Evolutionary conservation across 2,888 invertebrate genomes (phyloP), one percentile per base, ranked within the genome.

Genomic region (Microplitis manilae): DNA sequence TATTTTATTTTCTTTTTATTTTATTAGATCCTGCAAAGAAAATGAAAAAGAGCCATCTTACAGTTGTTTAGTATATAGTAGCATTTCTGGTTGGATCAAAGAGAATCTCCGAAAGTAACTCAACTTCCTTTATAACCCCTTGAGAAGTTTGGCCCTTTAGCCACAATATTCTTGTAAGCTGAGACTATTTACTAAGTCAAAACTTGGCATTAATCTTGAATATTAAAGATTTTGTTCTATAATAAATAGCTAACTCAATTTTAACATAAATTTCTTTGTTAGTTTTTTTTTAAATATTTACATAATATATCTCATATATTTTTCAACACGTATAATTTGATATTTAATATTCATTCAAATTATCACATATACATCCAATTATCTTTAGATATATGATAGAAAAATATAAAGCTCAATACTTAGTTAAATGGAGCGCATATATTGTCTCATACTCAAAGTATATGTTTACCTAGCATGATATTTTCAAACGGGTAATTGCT

Each of bases 71-170:
- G 64, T 17, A 39, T 62, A 39, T 65, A 40, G 20, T 39, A 30
- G 50, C 65, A 41, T 65, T 73, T 65, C 73, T 73, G 50, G 73
- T 73, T 41, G 65, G 73, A 73, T 73, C 73, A 65, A 73, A 73
- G 73, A 17, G 50, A 39, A 73, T 41, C 41, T 17, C 73, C 64
- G 41, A 65, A 73, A 73, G 73, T 73, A 73, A 65, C 73, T 73
- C 41, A 65, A 65, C 64, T 73, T 70, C 72, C 61, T 40, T n/a
- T 39, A 8, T 61, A 13, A n/a, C 72, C 61, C 30, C n/a, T 64
- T n/a, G 38, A 13, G 20, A 15, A 60, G 50, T 69, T 69, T 41
- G 9, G 17, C 38, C 17, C 62, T 72, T 72, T 20, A 64, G 62
- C 13, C 61, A 61, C 30, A 72, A 62, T 40, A 72, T 72, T 72